Evolutionary conservation across 2,888 invertebrate species (phyloP).

Genomic region (Ormyrus labotus): DNA sequence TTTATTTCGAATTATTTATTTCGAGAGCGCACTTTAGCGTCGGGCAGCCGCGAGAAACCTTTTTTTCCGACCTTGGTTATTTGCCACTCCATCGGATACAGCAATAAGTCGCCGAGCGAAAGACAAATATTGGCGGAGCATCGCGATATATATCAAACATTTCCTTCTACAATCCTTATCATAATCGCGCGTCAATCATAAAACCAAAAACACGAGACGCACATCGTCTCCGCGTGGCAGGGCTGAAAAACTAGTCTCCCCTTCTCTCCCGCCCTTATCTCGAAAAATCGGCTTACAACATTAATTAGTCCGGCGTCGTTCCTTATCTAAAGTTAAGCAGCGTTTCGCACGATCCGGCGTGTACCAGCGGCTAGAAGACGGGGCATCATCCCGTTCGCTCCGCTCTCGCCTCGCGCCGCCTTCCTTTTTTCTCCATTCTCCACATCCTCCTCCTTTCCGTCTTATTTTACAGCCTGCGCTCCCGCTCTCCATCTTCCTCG

Average conservation of each 20-base stretch:
- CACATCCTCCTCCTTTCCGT: not conserved
- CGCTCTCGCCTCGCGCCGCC: conserved; percentile 7
- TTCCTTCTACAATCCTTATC: no score
- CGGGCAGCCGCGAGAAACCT: not conserved
- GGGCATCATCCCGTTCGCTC: conserved; percentile 6
- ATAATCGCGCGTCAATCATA: no score
- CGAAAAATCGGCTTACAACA: not conserved
- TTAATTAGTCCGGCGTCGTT: conserved; percentile 22
- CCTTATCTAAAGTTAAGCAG: not conserved
- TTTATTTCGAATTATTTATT: not conserved
- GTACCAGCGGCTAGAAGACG: not conserved
- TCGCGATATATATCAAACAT: no score
- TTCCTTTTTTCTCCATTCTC: conserved; percentile 9
- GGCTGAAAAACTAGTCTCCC: not conserved
- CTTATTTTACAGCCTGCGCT: not conserved
- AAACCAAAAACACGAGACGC: no score
- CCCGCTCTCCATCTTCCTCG: conserved; percentile 8
- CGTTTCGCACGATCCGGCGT: not conserved
- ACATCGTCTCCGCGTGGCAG: not conserved
- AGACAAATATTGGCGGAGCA: no score
- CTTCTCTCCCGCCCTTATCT: not conserved
- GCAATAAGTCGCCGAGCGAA: no score
- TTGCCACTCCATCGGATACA: no score
- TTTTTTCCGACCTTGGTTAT: not conserved
- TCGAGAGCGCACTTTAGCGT: not conserved